Conservation (phyloP, 2,797 vertebrate species). For the Gallinago solitaria region DNA sequence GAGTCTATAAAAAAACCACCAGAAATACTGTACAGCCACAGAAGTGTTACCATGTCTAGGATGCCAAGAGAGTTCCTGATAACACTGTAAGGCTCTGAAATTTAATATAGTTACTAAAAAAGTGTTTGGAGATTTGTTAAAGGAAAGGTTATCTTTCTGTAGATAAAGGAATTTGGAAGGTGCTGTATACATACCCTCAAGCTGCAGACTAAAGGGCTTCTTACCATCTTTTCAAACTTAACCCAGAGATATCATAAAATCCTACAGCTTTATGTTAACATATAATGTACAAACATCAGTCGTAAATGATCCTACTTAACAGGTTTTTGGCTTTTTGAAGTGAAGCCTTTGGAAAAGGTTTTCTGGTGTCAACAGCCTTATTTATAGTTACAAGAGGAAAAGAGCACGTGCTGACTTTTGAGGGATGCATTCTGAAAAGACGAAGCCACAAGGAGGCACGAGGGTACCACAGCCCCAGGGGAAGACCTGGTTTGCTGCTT, state of each 20-base stretch:
- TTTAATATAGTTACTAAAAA: background rate
- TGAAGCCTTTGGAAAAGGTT: background rate
- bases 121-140: background rate
- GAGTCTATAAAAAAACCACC: background rate
- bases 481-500: background rate
- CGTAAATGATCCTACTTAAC: background rate
- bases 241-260: background rate
- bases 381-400: background rate
- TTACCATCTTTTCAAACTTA: background rate
- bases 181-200: background rate
- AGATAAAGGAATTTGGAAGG: background rate
- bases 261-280: background rate
- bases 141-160: background rate
- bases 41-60: background rate
- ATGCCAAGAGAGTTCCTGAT: background rate
- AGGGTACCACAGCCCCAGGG: background rate
- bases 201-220: background rate
- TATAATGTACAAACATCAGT: background rate
- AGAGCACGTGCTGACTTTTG: background rate
- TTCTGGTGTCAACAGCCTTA: background rate
- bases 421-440: background rate
- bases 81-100: background rate
- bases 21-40: background rate
- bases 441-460: background rate
- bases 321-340: background rate